A percentile compares a stretch with the other conserved stretches of the same genome.
phyloP scores from a whole-genome alignment of 2,888 invertebrate genomes.

The Spisula subtruncata region DNA sequence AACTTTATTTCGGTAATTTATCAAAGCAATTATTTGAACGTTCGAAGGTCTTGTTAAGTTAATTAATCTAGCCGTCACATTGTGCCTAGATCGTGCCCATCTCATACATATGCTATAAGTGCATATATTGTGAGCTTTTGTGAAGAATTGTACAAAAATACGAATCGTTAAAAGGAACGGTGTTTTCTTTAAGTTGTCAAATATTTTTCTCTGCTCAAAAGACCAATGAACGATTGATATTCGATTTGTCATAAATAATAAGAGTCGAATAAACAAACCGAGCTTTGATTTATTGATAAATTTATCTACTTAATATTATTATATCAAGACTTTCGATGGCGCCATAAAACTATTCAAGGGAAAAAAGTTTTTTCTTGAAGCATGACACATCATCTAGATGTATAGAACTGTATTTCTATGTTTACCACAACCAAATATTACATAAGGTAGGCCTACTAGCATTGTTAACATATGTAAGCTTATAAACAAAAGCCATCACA shows the following conservation, averaged over 20 bases:
- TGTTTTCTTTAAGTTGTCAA: no score
- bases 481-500: no score
- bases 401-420: neutral
- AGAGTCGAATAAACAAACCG: neutral
- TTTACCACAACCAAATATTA: neutral
- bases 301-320: neutral
- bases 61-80: no score
- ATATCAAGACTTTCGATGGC: neutral
- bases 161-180: neutral
- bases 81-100: no score
- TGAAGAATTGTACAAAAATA: neutral
- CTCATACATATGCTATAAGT: neutral
- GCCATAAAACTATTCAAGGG: neutral
- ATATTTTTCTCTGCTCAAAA: neutral
- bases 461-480: no score
- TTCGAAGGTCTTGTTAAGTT: no score
- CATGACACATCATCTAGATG: neutral
- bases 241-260: neutral
- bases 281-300: neutral
- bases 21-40: no score
- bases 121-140: neutral
- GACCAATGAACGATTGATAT: neutral
- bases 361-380: neutral
- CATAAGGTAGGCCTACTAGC: neutral
- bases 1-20: no score